These are phyloP conservation scores for Anarrhichthys ocellatus DNA, from an alignment of 2,113 vertebrate genomes.

Conservation along the genomic window DNA sequence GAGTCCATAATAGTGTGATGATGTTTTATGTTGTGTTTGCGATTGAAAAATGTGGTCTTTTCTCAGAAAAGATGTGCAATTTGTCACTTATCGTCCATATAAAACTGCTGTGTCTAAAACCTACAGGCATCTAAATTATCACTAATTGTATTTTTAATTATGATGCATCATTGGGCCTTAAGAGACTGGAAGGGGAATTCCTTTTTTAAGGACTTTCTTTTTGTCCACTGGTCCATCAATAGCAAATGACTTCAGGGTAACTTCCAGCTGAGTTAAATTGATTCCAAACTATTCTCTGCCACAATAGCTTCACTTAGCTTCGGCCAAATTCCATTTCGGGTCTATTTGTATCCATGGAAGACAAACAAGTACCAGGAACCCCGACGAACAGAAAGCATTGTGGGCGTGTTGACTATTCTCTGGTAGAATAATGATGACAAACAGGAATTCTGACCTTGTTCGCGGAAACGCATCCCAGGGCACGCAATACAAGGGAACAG, in stretches of 20 bases:
- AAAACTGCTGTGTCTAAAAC: not conserved
- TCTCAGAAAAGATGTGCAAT: not conserved
- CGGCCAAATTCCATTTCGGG: constrained; percentile 20
- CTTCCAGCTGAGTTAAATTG: constrained; percentile 23
- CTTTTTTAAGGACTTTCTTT: not conserved
- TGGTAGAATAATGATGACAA: constrained; percentile 61
- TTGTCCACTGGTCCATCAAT: not conserved
- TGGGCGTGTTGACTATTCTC: constrained; percentile 60
- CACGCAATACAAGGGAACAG: constrained; percentile 37
- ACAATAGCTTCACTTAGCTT: constrained; percentile 27
- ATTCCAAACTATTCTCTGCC: constrained; percentile 16
- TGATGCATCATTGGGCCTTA: not conserved
- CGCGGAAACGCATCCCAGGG: constrained; percentile 67
- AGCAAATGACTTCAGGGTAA: not conserved
- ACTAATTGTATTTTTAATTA: not conserved
- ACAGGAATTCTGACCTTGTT: constrained; percentile 70
- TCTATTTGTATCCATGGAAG: constrained; percentile 64
- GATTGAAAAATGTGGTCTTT: not conserved
- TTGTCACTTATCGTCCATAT: not conserved
- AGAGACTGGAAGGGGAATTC: not conserved
- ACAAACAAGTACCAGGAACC: constrained; percentile 57
- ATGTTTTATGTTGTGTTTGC: not conserved
- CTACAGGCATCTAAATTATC: not conserved
- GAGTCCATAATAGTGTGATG: not conserved
- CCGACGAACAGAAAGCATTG: constrained; percentile 39